A percentile compares a stretch with the other conserved stretches of the same genome.
These are phyloP conservation scores for Pedetes capensis DNA, from an alignment of 2,113 vertebrate species.

Conservation along the genomic window DNA sequence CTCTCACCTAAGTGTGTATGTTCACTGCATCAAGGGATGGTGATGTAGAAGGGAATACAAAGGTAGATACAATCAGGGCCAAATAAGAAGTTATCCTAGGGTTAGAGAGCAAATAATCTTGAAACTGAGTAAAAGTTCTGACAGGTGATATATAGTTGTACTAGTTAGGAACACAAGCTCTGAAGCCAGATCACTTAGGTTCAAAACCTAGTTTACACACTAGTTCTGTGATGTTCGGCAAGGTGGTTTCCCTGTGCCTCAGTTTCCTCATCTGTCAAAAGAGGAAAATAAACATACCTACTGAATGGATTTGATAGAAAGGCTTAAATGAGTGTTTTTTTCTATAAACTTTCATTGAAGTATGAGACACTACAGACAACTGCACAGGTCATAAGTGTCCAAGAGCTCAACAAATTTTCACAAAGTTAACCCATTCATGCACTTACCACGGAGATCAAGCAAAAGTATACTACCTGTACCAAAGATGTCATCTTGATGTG, in stretches of 20 bases:
- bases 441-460: neutral
- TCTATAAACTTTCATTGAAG: neutral
- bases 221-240: neutral
- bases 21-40: neutral
- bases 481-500: neutral
- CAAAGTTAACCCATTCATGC: neutral
- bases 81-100: conserved; percentile 18
- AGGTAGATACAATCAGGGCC: neutral
- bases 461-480: neutral
- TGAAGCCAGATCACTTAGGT: neutral
- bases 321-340: neutral
- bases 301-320: neutral
- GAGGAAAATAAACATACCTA: neutral
- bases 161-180: neutral
- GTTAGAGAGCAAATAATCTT: conserved; percentile 14
- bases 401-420: conserved; percentile 11
- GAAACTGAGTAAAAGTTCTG: neutral
- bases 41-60: conserved; percentile 16
- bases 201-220: neutral
- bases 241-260: neutral
- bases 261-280: conserved; percentile 26
- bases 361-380: neutral
- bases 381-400: neutral
- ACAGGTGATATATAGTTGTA: neutral
- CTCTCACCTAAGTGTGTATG: neutral